A percentile compares a stretch with the other conserved stretches of the same genome.
Conservation (phyloP, 2,113 vertebrate species). For the Butorides virescens region DNA sequence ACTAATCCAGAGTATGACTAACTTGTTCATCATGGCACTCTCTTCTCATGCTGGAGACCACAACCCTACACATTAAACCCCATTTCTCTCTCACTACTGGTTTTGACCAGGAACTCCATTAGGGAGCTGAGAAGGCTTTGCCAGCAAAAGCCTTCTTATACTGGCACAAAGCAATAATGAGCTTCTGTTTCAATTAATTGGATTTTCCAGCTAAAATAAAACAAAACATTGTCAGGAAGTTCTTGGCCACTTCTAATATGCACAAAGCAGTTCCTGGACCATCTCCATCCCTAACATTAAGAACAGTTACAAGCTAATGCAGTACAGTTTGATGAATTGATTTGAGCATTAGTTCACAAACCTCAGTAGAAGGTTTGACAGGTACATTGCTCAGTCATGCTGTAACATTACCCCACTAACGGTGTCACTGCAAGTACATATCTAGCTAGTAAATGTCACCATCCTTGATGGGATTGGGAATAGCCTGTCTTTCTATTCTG, state of each 20-base stretch:
- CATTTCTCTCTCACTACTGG: neutral
- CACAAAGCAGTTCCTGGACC: neutral
- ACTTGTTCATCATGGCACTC: neutral
- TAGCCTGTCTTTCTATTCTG: neutral
- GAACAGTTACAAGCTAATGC: conserved; percentile 52
- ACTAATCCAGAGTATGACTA: neutral
- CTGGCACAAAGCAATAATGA: neutral
- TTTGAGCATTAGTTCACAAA: conserved; percentile 72
- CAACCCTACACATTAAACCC: neutral
- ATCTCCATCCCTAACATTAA: neutral
- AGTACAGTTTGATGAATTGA: conserved; percentile 53
- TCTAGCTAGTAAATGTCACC: conserved; percentile 38
- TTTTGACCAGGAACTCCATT: neutral
- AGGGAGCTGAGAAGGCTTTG: neutral
- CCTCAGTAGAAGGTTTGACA: conserved; percentile 47
- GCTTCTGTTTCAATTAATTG: neutral
- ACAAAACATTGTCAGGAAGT: neutral
- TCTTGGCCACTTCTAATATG: neutral
- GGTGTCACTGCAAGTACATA: conserved; percentile 17
- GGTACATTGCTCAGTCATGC: neutral
- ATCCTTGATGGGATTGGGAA: conserved; percentile 33
- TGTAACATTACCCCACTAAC: conserved; percentile 39
- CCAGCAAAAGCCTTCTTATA: neutral
- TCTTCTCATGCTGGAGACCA: neutral
- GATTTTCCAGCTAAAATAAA: neutral